Conservation (phyloP, 1,140 invertebrate genomes). For the Lethrus apterus region DNA sequence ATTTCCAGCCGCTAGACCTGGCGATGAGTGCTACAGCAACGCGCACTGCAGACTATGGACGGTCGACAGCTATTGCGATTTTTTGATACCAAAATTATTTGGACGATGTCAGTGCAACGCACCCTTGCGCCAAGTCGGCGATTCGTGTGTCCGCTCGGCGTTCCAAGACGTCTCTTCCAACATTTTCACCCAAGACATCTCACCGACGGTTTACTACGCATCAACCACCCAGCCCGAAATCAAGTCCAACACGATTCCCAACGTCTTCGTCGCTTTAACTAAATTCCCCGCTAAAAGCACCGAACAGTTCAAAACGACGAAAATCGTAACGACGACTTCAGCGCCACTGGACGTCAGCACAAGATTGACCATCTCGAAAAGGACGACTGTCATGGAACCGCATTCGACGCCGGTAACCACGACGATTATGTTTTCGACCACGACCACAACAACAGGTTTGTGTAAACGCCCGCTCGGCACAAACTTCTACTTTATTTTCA, state of each 20-base stretch:
- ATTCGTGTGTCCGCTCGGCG: conserved; percentile 49
- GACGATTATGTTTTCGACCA: neutral
- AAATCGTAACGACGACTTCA: conserved; percentile 12
- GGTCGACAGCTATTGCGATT: conserved; percentile 76
- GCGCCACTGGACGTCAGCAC: conserved; percentile 38
- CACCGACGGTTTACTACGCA: neutral
- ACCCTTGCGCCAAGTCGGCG: conserved; percentile 56
- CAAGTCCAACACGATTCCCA: neutral
- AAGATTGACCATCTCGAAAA: conserved; percentile 39
- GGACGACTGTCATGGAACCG: conserved; percentile 44
- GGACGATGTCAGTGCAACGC: conserved; percentile 77
- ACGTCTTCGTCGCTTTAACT: neutral
- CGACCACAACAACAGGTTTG: neutral
- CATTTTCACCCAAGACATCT: conserved; percentile 27
- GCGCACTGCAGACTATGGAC: conserved; percentile 79
- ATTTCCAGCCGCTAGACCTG: conserved; percentile 67
- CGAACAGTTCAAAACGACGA: neutral
- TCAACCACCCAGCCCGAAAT: conserved; percentile 3
- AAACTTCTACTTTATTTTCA: neutral
- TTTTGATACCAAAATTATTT: conserved; percentile 79
- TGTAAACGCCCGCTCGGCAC: neutral
- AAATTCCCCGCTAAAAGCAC: neutral
- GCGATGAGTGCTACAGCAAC: conserved; percentile 84
- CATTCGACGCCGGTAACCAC: conserved; percentile 24
- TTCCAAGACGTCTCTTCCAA: conserved; percentile 28